Base-by-base conservation (phyloP, 30 jellyfish, hydroid and myxozoan species). In the Aurelia aurita complex sp. Pacific region DNA sequence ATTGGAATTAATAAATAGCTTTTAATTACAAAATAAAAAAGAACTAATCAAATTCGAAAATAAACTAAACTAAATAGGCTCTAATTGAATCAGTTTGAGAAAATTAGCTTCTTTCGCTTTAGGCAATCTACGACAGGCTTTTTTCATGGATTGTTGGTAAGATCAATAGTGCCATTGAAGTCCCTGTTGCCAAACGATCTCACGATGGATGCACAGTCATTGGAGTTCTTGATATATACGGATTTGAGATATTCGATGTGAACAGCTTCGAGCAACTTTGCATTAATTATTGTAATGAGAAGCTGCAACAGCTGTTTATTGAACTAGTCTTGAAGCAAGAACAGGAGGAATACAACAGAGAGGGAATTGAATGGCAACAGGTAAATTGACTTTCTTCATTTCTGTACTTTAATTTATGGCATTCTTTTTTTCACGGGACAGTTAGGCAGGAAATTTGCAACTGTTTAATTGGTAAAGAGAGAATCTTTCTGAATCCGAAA, bases 181-280 rank as follows among this genome's bases (percentile, higher is more conserved):
- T 92, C 3, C 92, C 89, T 4, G 84, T 76, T 4, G 34, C 71
- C n/a, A 64, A 50, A 38, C 80, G 88, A 32, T 62, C 73, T 1
- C 85, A 68, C 60, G 97, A 79, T 32, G 94, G 91, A 1, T 86
- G 94, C 80, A 92, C 95, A 23, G 98, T 92, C 19, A 92, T 92
- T 63, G 98, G 97, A 12, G 98, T 92, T 29, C 82, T 92, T 69
- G 98, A 92, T 67, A 92, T 92, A 38, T 92, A 92, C 74, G 98
- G 98, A 11, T 92, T 92, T 70, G 98, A 92, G 79, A 92, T 92
- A n/a, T 92, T 92, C 66, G 97, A 82, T 73, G 75, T 80, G 81
- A 92, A 92, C 95, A 87, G 97, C 57, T 92, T 92, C 66, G 98
- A 92, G 62, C 98, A 92, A 59, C 79, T 92, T 29, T 92, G 98